Evolutionary conservation across 1,140 invertebrate species (phyloP), one percentile per base, ranked within the genome.

Genomic region (Phenacoccus solenopsis): DNA sequence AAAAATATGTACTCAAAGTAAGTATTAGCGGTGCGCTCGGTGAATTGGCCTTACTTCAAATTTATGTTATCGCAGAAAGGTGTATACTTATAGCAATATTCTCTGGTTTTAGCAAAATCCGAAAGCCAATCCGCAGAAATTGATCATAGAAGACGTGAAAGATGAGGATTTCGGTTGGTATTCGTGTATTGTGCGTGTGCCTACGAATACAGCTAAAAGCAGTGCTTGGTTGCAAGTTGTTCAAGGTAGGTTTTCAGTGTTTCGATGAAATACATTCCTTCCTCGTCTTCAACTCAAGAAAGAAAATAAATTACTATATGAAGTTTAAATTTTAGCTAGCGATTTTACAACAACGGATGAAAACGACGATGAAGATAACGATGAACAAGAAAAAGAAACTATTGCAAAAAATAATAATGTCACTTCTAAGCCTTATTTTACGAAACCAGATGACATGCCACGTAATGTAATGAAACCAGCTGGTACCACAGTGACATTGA

Each of bases 101-200:
- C 16, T 49, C 20, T 49, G 5, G 4, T 49, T 49, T 3, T 16
- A 49, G 38, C 20, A 10, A 3, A n/a, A 16, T 49, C 38, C 20
- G 3, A 49, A 49, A 3, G 13, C 16, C 16, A 16, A 49, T 49
- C 16, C 38, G 13, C 38, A 49, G 16, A 49, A 49, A 16, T 73
- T 28, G 27, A 84, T 12, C 76, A 16, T 98, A 13, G 81, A 84
- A 59, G 94, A 96, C 77, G 87, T 96, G 0, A 93, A 89, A 0
- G 81, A 87, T 69, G 85, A 88, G 32, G 88, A 95, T 74, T 88
- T 91, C 76, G 94, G 93, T 0, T 95, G 90, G 90, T 98, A 97
- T 76, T 89, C 90, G 0, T 98, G 94, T 77, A 82, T 94, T 3
- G 92, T 90, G 0, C 83, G 86, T 2, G 84, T 83, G 28, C 81